phyloP scores from a whole-genome alignment of 2,797 vertebrate species.

The Meda fulgida region DNA sequence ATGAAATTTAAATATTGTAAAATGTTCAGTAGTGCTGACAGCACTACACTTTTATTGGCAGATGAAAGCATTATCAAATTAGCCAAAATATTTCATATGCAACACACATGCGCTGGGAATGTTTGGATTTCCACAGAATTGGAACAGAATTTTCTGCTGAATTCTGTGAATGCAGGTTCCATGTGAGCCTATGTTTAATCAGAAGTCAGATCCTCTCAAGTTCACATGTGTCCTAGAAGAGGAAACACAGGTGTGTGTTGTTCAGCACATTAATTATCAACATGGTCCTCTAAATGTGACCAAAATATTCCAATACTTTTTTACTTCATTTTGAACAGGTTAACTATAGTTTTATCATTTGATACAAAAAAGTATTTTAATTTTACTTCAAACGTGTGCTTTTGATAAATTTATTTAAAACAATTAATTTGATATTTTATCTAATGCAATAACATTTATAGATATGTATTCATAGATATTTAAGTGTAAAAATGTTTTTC shows the following conservation, averaged over 20 bases:
- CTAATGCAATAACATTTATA: neutral
- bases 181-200: neutral
- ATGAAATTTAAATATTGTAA: neutral
- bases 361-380: too few species aligned
- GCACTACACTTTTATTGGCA: conserved; percentile 15
- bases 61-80: conserved; percentile 15
- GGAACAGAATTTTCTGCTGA: conserved; percentile 7
- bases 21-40: conserved; percentile 9
- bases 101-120: neutral
- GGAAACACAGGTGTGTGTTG: neutral
- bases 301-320: neutral
- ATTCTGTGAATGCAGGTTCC: neutral
- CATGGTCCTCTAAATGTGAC: neutral
- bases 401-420: too few species aligned
- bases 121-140: conserved; percentile 3
- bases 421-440: neutral
- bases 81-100: conserved; percentile 15
- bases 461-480: too few species aligned
- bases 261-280: neutral
- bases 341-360: neutral
- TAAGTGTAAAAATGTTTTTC: neutral
- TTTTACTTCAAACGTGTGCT: too few species aligned
- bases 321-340: neutral
- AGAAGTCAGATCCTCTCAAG: neutral
- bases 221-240: neutral